These are phyloP conservation scores for Aplocera efformata DNA, from an alignment of 2,888 invertebrate genomes.

Conservation along the genomic window DNA sequence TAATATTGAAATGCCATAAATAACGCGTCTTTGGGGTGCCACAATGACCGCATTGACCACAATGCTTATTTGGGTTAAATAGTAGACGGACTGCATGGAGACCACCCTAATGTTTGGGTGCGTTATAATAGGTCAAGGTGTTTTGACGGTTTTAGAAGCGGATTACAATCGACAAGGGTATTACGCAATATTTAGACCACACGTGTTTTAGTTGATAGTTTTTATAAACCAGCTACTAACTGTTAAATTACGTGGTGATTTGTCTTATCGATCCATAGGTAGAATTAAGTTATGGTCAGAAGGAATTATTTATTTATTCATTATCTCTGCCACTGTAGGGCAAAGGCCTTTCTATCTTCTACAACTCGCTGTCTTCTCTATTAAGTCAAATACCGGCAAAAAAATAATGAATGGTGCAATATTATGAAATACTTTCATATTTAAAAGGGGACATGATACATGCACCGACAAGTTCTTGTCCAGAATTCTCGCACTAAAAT, in stretches of 20 bases:
- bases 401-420: too few relatives aligned
- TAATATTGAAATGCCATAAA: conserved; percentile 73
- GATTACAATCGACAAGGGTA: neutral
- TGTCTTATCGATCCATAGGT: too few relatives aligned
- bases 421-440: too few relatives aligned
- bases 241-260: too few relatives aligned
- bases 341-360: too few relatives aligned
- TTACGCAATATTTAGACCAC: conserved; percentile 7
- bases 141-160: conserved; percentile 7
- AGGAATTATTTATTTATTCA: too few relatives aligned
- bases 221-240: too few relatives aligned
- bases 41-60: conserved; percentile 56
- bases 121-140: conserved; percentile 40
- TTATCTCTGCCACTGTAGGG: too few relatives aligned
- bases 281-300: too few relatives aligned
- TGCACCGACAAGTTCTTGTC: neutral
- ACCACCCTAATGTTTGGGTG: conserved; percentile 64
- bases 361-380: too few relatives aligned
- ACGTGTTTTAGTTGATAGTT: neutral
- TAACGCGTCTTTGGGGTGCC: conserved; percentile 55
- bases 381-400: too few relatives aligned
- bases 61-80: conserved; percentile 63
- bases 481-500: conserved; percentile 10
- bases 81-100: conserved; percentile 48
- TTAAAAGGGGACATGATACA: too few relatives aligned